Percentiles rank a stretch among this genome's conserved stretches.
Evolutionary conservation across 2,888 invertebrate species (phyloP).

Genomic region (Polietes domitor): DNA sequence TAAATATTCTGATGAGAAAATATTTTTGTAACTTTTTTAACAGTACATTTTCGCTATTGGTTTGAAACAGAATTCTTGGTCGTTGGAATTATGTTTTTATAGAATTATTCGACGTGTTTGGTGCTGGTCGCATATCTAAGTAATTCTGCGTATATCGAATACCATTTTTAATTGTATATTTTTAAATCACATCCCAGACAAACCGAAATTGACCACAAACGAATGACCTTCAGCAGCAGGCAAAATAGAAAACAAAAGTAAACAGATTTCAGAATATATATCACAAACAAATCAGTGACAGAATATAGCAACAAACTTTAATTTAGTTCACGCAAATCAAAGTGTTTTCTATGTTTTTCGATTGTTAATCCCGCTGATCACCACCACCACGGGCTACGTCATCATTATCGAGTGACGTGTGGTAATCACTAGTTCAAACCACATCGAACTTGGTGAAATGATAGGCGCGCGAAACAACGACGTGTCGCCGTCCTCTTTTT

Average conservation of each 20-base stretch:
- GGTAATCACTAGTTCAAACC: constrained; percentile 30
- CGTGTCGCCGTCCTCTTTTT: background rate
- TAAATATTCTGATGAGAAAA: too few species aligned
- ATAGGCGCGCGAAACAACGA: background rate
- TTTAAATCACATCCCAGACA: too few species aligned
- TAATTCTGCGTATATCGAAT: too few species aligned
- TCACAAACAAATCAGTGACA: background rate
- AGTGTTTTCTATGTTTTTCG: background rate
- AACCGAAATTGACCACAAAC: too few species aligned
- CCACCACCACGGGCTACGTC: background rate
- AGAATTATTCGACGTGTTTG: too few species aligned
- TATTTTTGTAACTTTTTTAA: too few species aligned
- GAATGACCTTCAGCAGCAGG: background rate
- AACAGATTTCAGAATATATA: background rate
- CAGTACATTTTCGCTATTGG: too few species aligned
- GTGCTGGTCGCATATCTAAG: too few species aligned
- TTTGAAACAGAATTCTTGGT: too few species aligned
- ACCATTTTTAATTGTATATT: too few species aligned
- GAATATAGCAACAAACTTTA: background rate
- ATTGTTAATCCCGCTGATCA: background rate
- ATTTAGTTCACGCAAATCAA: background rate
- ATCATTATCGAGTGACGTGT: constrained; percentile 20
- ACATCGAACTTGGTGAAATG: background rate
- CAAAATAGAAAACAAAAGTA: background rate
- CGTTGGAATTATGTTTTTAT: too few species aligned